These are phyloP conservation scores for Channa argus DNA, from an alignment of 2,113 vertebrate species.

Conservation along the genomic window DNA sequence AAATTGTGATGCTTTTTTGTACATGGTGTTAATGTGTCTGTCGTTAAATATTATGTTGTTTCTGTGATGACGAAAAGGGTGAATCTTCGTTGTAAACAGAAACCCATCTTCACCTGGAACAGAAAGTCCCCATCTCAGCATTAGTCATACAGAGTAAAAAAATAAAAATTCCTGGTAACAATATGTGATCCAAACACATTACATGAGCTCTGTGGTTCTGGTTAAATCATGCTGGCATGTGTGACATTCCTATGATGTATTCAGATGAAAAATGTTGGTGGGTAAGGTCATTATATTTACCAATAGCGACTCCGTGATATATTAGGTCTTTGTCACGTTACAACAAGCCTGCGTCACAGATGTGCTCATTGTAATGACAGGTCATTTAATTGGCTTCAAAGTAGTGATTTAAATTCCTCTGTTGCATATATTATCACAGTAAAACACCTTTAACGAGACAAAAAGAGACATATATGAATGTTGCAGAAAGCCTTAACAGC, in stretches of 20 bases:
- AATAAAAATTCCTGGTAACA: slow-evolving; percentile 11
- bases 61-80: not conserved
- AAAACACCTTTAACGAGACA: not conserved
- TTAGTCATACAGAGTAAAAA: slow-evolving; percentile 34
- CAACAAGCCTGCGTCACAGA: slow-evolving; percentile 1
- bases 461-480: not conserved
- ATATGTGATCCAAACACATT: slow-evolving; percentile 21
- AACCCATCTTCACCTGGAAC: slow-evolving; percentile 58
- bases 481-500: too few relatives aligned
- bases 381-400: slow-evolving; percentile 1
- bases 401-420: not conserved
- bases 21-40: slow-evolving; percentile 1
- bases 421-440: not conserved
- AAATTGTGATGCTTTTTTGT: not conserved
- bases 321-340: slow-evolving; percentile 32
- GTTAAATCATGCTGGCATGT: slow-evolving; percentile 3
- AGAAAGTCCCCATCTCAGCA: slow-evolving; percentile 40
- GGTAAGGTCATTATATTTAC: slow-evolving; percentile 17
- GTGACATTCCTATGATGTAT: slow-evolving; percentile 15
- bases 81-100: slow-evolving; percentile 27
- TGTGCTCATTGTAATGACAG: not conserved
- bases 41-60: slow-evolving; percentile 5
- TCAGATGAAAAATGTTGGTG: not conserved
- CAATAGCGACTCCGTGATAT: slow-evolving; percentile 22
- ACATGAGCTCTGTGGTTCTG: not conserved